Percentiles rank a stretch among this genome's conserved stretches.
These are phyloP conservation scores for Clarias batrachus DNA, from an alignment of 2,113 vertebrate species.

Conservation along the genomic window DNA sequence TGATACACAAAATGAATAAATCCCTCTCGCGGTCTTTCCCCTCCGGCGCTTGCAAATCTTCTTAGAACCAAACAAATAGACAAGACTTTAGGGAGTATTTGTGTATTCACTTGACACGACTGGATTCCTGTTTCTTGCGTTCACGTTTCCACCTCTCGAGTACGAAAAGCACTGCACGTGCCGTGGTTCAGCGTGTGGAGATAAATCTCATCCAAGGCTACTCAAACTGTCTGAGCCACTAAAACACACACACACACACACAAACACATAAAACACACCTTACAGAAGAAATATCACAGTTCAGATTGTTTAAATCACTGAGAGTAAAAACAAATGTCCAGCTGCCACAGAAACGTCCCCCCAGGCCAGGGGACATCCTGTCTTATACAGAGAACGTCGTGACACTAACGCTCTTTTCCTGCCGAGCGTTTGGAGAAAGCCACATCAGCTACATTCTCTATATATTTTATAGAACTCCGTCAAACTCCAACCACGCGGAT, in stretches of 20 bases:
- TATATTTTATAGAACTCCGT: neutral
- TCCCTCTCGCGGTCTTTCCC: neutral
- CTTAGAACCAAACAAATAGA: neutral
- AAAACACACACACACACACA: conserved; percentile 13
- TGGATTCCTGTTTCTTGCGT: neutral
- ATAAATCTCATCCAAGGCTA: neutral
- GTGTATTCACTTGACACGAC: too few species aligned
- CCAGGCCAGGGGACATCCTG: neutral
- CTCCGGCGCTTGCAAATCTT: neutral
- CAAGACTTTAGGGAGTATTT: neutral
- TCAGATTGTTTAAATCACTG: neutral
- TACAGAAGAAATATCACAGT: conserved; percentile 50
- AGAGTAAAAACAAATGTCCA: conserved; percentile 28
- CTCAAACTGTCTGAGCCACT: neutral
- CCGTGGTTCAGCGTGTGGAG: neutral
- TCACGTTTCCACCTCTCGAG: neutral
- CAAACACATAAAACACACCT: conserved; percentile 44
- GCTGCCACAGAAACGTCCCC: neutral
- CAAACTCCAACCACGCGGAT: conserved; percentile 52
- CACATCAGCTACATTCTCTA: conserved; percentile 46
- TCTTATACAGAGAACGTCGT: neutral
- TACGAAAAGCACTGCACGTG: neutral
- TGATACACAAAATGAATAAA: neutral
- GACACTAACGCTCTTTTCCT: neutral
- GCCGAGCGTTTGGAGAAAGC: neutral